phyloP scores from a whole-genome alignment of 2,888 invertebrate genomes.

The Strigamia transsilvanica region DNA sequence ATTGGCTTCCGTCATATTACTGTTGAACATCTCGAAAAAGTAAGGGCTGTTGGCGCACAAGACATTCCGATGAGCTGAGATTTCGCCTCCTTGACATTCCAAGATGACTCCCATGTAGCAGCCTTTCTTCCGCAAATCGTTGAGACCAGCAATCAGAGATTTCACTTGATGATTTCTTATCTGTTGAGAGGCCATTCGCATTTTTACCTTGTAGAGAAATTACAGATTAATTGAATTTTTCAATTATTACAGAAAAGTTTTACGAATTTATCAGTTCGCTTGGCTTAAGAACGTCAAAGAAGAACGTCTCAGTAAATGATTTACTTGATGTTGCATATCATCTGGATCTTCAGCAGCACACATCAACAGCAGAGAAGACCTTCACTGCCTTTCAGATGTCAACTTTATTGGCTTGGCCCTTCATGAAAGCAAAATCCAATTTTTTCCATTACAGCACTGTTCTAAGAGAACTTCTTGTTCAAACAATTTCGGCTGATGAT shows the following conservation, averaged over 20 bases:
- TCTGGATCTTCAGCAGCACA: background rate
- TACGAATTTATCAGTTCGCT: slow-evolving; percentile 42
- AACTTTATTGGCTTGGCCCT: slow-evolving; percentile 2
- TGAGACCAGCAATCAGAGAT: slow-evolving; percentile 38
- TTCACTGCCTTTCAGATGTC: slow-evolving; percentile 7
- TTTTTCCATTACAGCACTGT: background rate
- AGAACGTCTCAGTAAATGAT: slow-evolving; percentile 34
- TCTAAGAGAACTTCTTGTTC: slow-evolving; percentile 22
- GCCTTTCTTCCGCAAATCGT: slow-evolving; percentile 12
- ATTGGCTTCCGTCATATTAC: slow-evolving; percentile 40
- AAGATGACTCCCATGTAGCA: slow-evolving; percentile 46
- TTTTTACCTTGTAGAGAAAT: slow-evolving; percentile 35
- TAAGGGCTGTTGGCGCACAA: slow-evolving; percentile 42
- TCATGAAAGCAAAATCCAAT: slow-evolving; percentile 19
- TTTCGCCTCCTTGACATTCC: slow-evolving; percentile 38
- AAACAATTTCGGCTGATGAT: background rate
- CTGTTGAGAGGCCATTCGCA: slow-evolving; percentile 45
- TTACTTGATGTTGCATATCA: slow-evolving; percentile 38
- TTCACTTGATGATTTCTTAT: slow-evolving; percentile 49
- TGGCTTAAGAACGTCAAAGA: slow-evolving; percentile 24
- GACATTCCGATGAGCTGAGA: slow-evolving; percentile 34
- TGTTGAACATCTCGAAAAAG: slow-evolving; percentile 42
- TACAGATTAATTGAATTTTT: slow-evolving; percentile 23
- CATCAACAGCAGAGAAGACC: slow-evolving; percentile 33
- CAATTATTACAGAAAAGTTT: background rate